These are phyloP conservation scores for Malurus leucopterus DNA, from an alignment of 2,797 vertebrate genomes.

Conservation along the genomic window DNA sequence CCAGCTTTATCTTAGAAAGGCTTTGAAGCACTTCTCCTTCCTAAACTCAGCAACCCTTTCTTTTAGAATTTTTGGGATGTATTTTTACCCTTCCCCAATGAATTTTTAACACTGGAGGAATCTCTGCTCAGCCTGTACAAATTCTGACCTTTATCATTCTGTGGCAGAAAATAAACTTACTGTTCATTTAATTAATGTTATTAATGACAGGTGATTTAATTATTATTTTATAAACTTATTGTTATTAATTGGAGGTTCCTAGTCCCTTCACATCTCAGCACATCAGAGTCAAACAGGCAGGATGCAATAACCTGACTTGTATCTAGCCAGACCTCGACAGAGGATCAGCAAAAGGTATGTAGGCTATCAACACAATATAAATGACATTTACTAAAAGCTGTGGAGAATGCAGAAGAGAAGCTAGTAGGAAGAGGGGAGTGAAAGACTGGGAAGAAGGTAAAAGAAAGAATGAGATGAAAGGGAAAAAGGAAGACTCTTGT, in stretches of 20 bases:
- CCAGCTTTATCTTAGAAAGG: background rate
- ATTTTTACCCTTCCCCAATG: background rate
- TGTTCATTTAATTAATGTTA: background rate
- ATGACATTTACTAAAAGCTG: background rate
- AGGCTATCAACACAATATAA: background rate
- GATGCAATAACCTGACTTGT: background rate
- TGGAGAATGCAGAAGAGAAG: background rate
- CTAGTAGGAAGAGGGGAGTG: background rate
- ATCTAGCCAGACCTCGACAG: background rate
- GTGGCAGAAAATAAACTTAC: background rate
- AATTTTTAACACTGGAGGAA: background rate
- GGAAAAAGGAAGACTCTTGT: background rate
- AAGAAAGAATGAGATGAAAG: background rate
- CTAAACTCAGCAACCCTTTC: background rate
- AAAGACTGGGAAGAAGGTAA: background rate
- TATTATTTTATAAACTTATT: background rate
- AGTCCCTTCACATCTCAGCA: background rate
- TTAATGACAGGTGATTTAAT: background rate
- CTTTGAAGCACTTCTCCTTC: background rate
- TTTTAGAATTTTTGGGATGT: background rate
- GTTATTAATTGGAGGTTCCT: background rate
- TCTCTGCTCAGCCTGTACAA: background rate
- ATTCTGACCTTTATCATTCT: background rate
- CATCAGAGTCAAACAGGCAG: background rate
- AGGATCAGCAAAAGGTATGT: background rate